Base-by-base conservation (phyloP, 2,113 vertebrate species). In the Cyprinodon tularosa region DNA sequence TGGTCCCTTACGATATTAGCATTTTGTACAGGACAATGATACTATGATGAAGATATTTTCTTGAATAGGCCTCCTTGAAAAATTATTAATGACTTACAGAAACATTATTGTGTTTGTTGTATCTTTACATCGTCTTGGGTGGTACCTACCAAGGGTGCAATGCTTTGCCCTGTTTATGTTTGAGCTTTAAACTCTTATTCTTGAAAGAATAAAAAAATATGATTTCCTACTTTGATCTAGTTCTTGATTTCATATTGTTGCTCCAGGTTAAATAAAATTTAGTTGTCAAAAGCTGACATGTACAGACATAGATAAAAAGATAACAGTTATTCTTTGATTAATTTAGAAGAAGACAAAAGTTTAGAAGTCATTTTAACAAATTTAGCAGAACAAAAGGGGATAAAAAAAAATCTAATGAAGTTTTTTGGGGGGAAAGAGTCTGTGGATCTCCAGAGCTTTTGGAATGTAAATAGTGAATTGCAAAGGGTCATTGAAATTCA, bases 401-500 rank as follows among this genome's bases (percentile, higher is more conserved):
- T 20, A n/a, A 57, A n/a, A 12, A 68, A 53, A 15, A 29, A 53
- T 38, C 47, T 68, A 8, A 22, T 64, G 38, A 7, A 68, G 45
- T 9, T 57, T n/a, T 38, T 42, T 57, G 12, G 5, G n/a, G 20
- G 20, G 50, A 6, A 20, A n/a, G 13, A 22, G 5, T 42, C 37
- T 59, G 37, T 36, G 29, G 57, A 29, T 17, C n/a, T 37, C 22
- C 44, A 44, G 40, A 29, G n/a, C 39, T 71, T 61, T 42, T n/a
- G 15, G 57, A 36, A 15, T 70, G 39, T 68, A 68, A 60, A 61
- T 29, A 44, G 42, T 8, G 7, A 71, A 14, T 53, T 60, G 1
- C 39, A 71, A 40, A 10, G 22, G 40, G 69, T 62, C 22, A 62
- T 62, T 62, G 69, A 44, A 37, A 36, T 71, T 61, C 40, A 71